A percentile compares a stretch with the other conserved stretches of the same genome.
phyloP scores from a whole-genome alignment of 2,113 vertebrate species.

The Rafetus swinhoei region DNA sequence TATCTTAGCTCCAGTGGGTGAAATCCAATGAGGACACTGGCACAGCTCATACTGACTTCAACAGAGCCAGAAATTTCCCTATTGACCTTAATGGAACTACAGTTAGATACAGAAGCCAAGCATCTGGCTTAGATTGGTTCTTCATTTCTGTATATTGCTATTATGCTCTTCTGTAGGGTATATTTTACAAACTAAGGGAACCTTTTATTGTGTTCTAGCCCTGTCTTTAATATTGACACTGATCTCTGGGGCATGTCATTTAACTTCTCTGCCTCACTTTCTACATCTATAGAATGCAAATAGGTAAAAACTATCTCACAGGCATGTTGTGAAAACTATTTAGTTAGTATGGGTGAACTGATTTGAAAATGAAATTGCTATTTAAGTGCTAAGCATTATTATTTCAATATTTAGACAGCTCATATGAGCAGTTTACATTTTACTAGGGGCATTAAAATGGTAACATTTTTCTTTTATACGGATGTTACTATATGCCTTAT shows the following conservation, averaged over 20 bases:
- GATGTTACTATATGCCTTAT: not conserved
- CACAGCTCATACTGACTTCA: not conserved
- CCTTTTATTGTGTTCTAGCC: not conserved
- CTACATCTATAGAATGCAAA: not conserved
- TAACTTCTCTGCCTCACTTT: not conserved
- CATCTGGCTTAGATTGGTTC: not conserved
- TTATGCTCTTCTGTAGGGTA: not conserved
- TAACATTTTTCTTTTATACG: slow-evolving; percentile 5
- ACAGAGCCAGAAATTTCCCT: not conserved
- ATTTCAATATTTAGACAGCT: not conserved
- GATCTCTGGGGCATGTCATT: not conserved
- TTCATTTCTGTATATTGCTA: not conserved
- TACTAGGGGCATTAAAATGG: not conserved
- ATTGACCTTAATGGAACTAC: not conserved
- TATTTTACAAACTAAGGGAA: not conserved
- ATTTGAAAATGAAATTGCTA: not conserved
- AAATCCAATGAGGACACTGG: slow-evolving; percentile 5
- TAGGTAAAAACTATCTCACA: not conserved
- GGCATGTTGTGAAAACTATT: not conserved
- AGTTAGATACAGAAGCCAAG: not conserved
- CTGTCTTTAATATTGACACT: rapidly evolving
- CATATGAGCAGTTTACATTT: not conserved
- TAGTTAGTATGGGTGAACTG: not conserved
- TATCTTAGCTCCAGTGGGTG: not conserved
- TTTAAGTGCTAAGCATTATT: not conserved